Percentiles rank a stretch among this genome's conserved stretches.
phyloP scores from a whole-genome alignment of 1,140 invertebrate species.

The Drosophila mayri region DNA sequence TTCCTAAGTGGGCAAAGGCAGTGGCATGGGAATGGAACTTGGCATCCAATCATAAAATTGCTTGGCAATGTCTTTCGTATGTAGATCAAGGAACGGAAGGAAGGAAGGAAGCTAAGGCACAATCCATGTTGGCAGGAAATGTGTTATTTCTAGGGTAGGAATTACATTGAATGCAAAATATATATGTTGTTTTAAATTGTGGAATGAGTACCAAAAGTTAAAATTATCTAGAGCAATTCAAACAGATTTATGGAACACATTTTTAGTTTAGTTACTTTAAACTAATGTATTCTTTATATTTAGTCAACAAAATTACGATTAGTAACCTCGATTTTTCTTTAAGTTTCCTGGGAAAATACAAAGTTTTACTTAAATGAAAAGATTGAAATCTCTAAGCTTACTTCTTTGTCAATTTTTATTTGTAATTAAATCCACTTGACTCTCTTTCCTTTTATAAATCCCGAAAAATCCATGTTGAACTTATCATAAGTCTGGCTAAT shows the following conservation, averaged over 20 bases:
- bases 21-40: constrained; percentile 48
- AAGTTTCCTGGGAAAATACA: not conserved
- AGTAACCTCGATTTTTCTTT: not conserved
- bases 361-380: not conserved
- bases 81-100: constrained; percentile 46
- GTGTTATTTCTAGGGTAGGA: constrained; percentile 39
- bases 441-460: not conserved
- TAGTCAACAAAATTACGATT: no score
- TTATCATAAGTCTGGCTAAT: constrained; percentile 48
- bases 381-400: not conserved
- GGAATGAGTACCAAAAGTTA: not conserved
- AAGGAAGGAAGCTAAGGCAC: constrained; percentile 42
- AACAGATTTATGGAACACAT: not conserved
- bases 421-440: constrained; percentile 7
- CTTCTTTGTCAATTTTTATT: not conserved
- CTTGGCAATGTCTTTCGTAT: constrained; percentile 70
- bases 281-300: not conserved
- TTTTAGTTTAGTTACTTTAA: not conserved
- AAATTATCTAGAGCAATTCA: constrained; percentile 2
- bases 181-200: not conserved
- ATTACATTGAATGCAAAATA: constrained; percentile 11
- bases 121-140: constrained; percentile 50
- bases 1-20: constrained; percentile 38
- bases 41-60: constrained; percentile 79
- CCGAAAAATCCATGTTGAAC: constrained; percentile 1